These are phyloP conservation scores for Phenacoccus solenopsis DNA, from an alignment of 1,140 invertebrate species.

Conservation along the genomic window DNA sequence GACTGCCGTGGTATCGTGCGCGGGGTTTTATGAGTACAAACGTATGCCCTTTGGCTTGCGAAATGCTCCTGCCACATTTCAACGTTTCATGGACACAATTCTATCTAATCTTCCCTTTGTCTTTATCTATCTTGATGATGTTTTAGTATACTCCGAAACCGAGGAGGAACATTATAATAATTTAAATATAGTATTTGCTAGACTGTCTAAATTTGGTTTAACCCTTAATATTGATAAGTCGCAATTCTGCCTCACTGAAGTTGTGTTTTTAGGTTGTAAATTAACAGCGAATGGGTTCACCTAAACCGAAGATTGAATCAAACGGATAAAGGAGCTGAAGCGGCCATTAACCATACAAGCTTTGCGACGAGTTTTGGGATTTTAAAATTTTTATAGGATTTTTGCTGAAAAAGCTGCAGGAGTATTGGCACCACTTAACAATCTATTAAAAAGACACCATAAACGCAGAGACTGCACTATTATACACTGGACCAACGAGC, in stretches of 20 bases:
- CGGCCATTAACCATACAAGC: neutral
- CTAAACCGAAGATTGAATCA: neutral
- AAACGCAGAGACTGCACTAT: neutral
- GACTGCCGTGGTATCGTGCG: slow-evolving; percentile 35
- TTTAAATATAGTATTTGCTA: too few species aligned
- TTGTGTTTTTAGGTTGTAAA: too few species aligned
- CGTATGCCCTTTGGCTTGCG: slow-evolving; percentile 18
- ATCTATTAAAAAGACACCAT: neutral
- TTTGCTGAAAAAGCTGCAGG: neutral
- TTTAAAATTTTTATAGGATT: neutral
- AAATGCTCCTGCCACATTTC: too few species aligned
- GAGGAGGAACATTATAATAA: too few species aligned
- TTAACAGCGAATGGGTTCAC: neutral
- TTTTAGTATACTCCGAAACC: too few species aligned
- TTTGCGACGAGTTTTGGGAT: neutral
- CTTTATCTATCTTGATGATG: too few species aligned
- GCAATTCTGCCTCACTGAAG: too few species aligned
- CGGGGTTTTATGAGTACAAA: slow-evolving; percentile 32
- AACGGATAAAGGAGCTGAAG: neutral
- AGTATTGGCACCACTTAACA: neutral
- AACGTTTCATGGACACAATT: too few species aligned
- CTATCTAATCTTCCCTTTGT: too few species aligned
- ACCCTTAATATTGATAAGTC: too few species aligned
- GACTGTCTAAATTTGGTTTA: too few species aligned
- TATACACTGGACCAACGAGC: neutral